Conservation (phyloP, 2,113 vertebrate species). For the Colaptes auratus region DNA sequence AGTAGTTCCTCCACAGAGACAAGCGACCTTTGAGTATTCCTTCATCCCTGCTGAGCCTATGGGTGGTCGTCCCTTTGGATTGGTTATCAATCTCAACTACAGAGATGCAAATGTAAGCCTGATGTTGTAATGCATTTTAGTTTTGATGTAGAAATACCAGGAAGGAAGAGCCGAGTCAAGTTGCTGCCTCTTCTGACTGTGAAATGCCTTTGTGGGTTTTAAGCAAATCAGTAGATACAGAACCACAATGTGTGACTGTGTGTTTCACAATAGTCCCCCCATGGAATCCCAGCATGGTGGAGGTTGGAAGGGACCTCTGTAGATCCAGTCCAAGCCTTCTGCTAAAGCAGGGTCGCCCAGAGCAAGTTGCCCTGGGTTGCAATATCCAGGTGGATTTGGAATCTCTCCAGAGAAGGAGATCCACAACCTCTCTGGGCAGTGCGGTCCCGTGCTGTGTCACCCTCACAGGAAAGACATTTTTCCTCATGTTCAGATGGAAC, state of each 20-base stretch:
- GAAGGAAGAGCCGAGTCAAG: neutral
- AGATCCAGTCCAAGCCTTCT: too few relatives aligned
- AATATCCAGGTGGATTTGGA: too few relatives aligned
- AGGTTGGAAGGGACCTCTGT: too few relatives aligned
- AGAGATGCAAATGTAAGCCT: constrained; percentile 87
- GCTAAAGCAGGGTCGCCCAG: too few relatives aligned
- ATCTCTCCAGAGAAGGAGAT: too few relatives aligned
- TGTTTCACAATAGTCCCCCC: neutral
- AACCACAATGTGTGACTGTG: neutral
- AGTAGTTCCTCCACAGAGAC: constrained; percentile 86
- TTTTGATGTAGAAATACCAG: neutral
- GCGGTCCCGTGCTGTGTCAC: too few relatives aligned
- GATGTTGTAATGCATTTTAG: neutral
- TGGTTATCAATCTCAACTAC: constrained; percentile 98
- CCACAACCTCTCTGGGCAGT: too few relatives aligned
- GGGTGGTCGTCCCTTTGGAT: constrained; percentile 94
- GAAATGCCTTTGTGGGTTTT: neutral
- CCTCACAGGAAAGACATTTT: too few relatives aligned
- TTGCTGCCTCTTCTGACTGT: neutral
- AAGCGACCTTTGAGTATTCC: constrained; percentile 97
- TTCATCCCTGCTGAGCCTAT: constrained; percentile 98
- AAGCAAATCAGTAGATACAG: neutral
- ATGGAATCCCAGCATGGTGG: too few relatives aligned
- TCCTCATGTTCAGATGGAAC: too few relatives aligned
- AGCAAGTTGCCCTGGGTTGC: too few relatives aligned